Evolutionary conservation across 2,113 vertebrate genomes (phyloP).

Genomic region (Calypte anna): DNA sequence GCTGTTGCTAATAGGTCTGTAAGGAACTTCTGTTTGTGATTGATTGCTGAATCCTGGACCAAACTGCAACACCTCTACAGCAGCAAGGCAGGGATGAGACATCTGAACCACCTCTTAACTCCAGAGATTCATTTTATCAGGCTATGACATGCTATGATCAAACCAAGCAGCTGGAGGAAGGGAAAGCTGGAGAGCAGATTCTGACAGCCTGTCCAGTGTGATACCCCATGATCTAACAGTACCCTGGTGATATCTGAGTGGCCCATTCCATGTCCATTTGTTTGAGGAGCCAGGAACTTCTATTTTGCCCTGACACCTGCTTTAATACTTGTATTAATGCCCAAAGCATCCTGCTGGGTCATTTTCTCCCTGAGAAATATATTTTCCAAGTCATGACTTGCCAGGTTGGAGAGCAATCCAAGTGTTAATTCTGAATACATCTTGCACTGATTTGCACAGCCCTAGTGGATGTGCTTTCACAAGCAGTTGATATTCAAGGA

Average conservation of each 20-base stretch:
- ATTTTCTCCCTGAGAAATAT: not conserved
- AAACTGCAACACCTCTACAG: not conserved
- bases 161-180: not conserved
- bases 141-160: not conserved
- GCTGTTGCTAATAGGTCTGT: too few relatives aligned
- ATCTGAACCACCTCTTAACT: not conserved
- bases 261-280: not conserved
- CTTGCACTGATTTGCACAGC: not conserved
- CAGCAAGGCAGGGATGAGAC: not conserved
- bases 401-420: not conserved
- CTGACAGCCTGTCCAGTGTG: not conserved
- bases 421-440: not conserved
- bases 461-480: not conserved
- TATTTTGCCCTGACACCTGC: not conserved
- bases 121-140: not conserved
- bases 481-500: not conserved
- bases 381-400: not conserved
- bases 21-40: too few relatives aligned
- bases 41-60: too few relatives aligned
- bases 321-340: not conserved
- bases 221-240: not conserved
- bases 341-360: not conserved
- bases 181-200: not conserved
- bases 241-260: not conserved
- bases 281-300: not conserved